Evolutionary conservation across 2,888 invertebrate species (phyloP).

Genomic region (Chironomus tentans): DNA sequence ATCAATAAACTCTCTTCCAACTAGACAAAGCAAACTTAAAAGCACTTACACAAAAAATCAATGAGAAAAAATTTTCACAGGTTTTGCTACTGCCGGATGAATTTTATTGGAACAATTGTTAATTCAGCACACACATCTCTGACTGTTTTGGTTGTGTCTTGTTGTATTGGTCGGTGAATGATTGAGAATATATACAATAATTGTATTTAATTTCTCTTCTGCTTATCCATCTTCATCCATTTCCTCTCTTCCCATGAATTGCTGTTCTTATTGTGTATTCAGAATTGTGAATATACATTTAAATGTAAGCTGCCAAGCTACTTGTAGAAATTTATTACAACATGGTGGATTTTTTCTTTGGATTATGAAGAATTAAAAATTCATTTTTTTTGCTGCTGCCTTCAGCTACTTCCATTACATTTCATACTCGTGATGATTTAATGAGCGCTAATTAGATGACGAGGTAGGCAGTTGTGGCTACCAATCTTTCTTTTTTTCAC

Average conservation of each 20-base stretch:
- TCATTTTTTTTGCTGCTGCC: background rate
- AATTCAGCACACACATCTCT: background rate
- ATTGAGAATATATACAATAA: background rate
- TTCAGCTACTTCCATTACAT: background rate
- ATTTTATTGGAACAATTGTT: slow-evolving; percentile 18
- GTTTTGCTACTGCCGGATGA: background rate
- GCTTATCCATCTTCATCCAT: slow-evolving; percentile 9
- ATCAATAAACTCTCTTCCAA: too few species aligned
- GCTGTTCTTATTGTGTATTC: background rate
- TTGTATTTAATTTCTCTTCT: background rate
- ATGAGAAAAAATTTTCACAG: background rate
- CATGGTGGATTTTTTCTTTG: background rate
- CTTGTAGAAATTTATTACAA: background rate
- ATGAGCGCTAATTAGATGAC: background rate
- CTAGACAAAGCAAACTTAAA: too few species aligned
- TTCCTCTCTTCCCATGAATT: background rate
- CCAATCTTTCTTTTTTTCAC: background rate
- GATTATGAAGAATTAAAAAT: too few species aligned
- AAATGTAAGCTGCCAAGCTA: too few species aligned
- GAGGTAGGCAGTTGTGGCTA: background rate
- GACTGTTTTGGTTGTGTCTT: background rate
- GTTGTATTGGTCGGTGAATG: background rate
- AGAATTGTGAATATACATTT: too few species aligned
- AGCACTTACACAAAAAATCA: background rate
- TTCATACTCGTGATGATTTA: slow-evolving; percentile 1